Conservation (phyloP, 2,797 vertebrate genomes). For the Menidia menidia region DNA sequence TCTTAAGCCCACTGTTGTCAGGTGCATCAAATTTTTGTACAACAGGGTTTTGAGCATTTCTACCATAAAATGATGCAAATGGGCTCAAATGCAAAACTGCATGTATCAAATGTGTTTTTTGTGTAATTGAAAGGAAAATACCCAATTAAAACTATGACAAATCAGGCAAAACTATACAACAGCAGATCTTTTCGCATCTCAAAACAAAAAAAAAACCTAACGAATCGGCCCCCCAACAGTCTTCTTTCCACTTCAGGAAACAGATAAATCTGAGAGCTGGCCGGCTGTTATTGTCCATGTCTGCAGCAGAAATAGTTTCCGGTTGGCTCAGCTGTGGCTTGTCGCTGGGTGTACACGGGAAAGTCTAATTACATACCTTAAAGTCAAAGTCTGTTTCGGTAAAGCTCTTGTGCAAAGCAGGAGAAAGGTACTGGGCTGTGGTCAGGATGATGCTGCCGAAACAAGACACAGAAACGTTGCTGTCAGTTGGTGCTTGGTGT, state of each 20-base stretch:
- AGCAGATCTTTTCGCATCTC: background rate
- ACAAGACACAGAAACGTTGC: slow-evolving; percentile 27
- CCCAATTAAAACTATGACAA: background rate
- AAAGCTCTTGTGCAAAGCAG: slow-evolving; percentile 95
- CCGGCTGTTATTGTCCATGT: background rate
- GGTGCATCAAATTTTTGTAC: no score
- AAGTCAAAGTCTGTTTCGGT: slow-evolving; percentile 94
- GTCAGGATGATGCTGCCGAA: slow-evolving; percentile 91
- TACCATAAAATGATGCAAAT: no score
- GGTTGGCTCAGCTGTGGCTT: background rate
- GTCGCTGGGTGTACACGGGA: background rate
- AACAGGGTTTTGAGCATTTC: no score
- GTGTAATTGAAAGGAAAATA: background rate
- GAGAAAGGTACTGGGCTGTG: slow-evolving; percentile 90
- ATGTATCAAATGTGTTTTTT: background rate
- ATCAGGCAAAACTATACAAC: background rate
- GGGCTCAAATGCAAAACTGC: no score
- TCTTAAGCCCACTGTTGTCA: no score
- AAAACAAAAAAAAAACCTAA: background rate
- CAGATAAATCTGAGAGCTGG: background rate
- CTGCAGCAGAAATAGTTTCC: background rate
- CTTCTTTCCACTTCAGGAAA: background rate
- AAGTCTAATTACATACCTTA: slow-evolving; percentile 81
- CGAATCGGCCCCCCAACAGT: background rate
- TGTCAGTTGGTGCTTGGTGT: background rate